Conservation (phyloP, 2,888 invertebrate species). For the Malthinus flaveolus region DNA sequence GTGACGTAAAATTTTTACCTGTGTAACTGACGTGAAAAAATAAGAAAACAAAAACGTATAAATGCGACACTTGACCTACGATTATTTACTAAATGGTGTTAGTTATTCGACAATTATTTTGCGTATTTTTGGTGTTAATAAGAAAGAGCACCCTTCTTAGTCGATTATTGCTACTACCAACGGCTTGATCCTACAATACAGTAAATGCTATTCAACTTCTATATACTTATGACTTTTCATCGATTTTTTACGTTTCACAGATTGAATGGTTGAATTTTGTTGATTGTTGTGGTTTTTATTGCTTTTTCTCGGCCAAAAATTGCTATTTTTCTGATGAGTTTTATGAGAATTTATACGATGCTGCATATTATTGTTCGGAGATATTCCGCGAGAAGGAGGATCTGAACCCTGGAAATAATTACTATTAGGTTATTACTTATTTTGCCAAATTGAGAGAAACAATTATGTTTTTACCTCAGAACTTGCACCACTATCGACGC, state of each 20-base stretch:
- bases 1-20: too few species aligned
- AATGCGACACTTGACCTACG: neutral
- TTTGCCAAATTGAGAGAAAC: neutral
- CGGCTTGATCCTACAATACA: slow-evolving; percentile 21
- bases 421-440: neutral
- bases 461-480: slow-evolving; percentile 44
- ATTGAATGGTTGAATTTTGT: slow-evolving; percentile 29
- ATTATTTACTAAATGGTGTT: neutral
- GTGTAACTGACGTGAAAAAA: neutral
- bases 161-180: slow-evolving; percentile 17
- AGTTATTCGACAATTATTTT: neutral
- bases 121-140: slow-evolving; percentile 3
- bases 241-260: slow-evolving; percentile 23
- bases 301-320: slow-evolving; percentile 28
- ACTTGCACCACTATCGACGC: slow-evolving; percentile 50
- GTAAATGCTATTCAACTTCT: slow-evolving; percentile 26
- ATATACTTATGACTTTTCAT: slow-evolving; percentile 28
- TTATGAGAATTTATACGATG: slow-evolving; percentile 20
- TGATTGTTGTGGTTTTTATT: slow-evolving; percentile 35
- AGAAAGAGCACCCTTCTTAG: slow-evolving; percentile 20
- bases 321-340: slow-evolving; percentile 19
- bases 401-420: slow-evolving; percentile 48
- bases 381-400: slow-evolving; percentile 51
- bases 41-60: slow-evolving; percentile 1
- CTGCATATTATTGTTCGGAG: slow-evolving; percentile 47